A percentile compares a stretch with the other conserved stretches of the same genome.
phyloP scores from a whole-genome alignment of 2,113 vertebrate genomes.

The Plectropomus leopardus region DNA sequence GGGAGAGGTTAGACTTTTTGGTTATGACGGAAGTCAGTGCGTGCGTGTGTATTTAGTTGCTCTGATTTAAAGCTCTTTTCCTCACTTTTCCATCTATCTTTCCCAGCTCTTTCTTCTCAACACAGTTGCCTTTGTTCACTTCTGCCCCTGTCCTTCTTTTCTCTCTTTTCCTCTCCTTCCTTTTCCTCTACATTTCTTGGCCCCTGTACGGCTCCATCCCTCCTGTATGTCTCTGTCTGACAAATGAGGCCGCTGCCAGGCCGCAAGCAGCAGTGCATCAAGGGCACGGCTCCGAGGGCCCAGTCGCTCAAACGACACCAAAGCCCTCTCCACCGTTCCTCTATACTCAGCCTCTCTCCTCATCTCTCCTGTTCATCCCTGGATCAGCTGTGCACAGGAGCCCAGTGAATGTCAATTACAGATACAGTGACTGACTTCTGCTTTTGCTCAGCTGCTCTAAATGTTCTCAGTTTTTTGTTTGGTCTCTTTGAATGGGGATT shows the following conservation, averaged over 20 bases:
- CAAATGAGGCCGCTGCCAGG: slow-evolving; percentile 56
- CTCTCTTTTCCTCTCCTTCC: slow-evolving; percentile 2
- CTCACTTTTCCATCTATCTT: slow-evolving; percentile 4
- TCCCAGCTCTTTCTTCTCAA: slow-evolving; percentile 12
- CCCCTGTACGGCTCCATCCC: background rate
- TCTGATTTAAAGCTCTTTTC: background rate
- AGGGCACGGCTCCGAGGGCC: slow-evolving; percentile 39
- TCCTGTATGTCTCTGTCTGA: slow-evolving; percentile 43
- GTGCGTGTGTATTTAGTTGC: background rate
- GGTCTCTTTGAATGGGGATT: slow-evolving; percentile 3
- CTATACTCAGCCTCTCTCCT: background rate
- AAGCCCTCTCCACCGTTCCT: slow-evolving; percentile 7
- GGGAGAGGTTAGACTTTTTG: no score
- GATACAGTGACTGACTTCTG: background rate
- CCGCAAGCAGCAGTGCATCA: slow-evolving; percentile 36
- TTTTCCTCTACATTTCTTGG: slow-evolving; percentile 13
- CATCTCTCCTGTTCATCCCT: background rate
- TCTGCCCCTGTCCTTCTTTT: slow-evolving; percentile 11
- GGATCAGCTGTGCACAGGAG: slow-evolving; percentile 20
- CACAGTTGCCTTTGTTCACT: slow-evolving; percentile 9
- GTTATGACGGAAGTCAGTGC: no score
- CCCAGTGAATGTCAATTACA: slow-evolving; percentile 45
- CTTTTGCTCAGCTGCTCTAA: slow-evolving; percentile 19
- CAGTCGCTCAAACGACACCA: slow-evolving; percentile 40
- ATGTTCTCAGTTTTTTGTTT: background rate